Base-by-base conservation (phyloP, 2,113 vertebrate species). In the Rallus limicola region DNA sequence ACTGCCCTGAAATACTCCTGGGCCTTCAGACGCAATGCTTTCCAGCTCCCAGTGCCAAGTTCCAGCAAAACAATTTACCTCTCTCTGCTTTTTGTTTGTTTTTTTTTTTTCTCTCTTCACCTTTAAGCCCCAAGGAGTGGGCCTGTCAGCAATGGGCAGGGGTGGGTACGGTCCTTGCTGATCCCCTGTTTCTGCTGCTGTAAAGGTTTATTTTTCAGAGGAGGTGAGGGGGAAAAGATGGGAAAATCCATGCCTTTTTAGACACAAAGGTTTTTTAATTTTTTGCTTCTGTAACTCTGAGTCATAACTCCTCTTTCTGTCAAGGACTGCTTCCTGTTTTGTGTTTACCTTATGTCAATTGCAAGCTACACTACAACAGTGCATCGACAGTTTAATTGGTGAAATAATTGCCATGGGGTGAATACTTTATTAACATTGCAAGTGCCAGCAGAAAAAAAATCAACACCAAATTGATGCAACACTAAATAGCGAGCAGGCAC, bases 1-100 rank as follows among this genome's bases (percentile, higher is more conserved):
- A n/a, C 53, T 82, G 74, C 74, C 79, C 86, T 92, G 68, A 96
- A 86, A 85, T 58, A 82, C 65, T 65, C 58, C 50, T 16, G n/a
- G 69, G 65, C 67, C 74, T 82, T 92, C 80, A 89, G 86, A 82
- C 53, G 68, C 48, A 85, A 74, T 53, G 29, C 23, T 46, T 77
- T 77, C 28, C 7, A 74, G 50, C 70, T 67, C 55, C 42, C 2
- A 2, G 69, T 34, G 64, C 64, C 64, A 60, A 86, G 18, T 29
- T 78, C 56, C 82, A 46, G 87, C 38, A 71, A 76, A 62, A 44
- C 34, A 82, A n/a, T 23, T 69, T 70, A 21, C 24, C 21, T 64
- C 48, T 38, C 38, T 58, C 48, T n/a, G 9, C 15, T 18, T 68
- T 74, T 72, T 38, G 48, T 48, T 48, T 48, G 48, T 20, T 20